phyloP scores from a whole-genome alignment of 2,113 vertebrate species.

The Sceloporus tristichus region DNA sequence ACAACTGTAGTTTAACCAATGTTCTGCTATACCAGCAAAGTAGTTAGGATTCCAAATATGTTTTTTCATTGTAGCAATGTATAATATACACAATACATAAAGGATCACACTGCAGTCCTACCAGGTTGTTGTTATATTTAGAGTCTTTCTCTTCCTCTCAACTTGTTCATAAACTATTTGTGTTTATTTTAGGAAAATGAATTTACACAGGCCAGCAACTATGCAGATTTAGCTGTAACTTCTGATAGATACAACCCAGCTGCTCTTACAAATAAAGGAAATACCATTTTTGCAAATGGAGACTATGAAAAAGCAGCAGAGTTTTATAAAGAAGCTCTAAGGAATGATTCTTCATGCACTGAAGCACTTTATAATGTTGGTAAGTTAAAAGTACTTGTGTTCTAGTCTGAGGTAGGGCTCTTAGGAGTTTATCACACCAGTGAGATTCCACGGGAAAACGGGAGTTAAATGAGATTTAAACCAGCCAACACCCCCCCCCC shows the following conservation, averaged over 20 bases:
- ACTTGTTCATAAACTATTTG: conserved; percentile 52
- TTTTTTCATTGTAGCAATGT: neutral
- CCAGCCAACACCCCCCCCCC: no score
- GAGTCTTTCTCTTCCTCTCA: conserved; percentile 2
- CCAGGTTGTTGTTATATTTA: neutral
- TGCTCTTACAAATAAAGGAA: conserved; percentile 96
- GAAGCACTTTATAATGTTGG: conserved; percentile 97
- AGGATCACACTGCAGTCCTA: neutral
- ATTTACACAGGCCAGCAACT: conserved; percentile 88
- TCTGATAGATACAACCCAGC: conserved; percentile 95
- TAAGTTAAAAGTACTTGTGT: conserved; percentile 69
- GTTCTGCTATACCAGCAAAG: neutral
- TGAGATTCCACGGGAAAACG: no score
- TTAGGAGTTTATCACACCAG: neutral
- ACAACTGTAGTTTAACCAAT: neutral
- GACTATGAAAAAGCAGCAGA: conserved; percentile 95
- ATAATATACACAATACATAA: neutral
- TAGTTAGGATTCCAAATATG: neutral
- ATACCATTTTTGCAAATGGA: conserved; percentile 88
- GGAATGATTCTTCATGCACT: conserved; percentile 96
- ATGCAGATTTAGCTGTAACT: conserved; percentile 93
- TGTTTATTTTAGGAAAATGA: conserved; percentile 88
- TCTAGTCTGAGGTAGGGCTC: conserved; percentile 34
- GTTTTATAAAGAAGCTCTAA: conserved; percentile 94
- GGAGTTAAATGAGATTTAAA: no score